Conservation (phyloP, 2,797 vertebrate genomes). For the Tokudaia muenninki region DNA sequence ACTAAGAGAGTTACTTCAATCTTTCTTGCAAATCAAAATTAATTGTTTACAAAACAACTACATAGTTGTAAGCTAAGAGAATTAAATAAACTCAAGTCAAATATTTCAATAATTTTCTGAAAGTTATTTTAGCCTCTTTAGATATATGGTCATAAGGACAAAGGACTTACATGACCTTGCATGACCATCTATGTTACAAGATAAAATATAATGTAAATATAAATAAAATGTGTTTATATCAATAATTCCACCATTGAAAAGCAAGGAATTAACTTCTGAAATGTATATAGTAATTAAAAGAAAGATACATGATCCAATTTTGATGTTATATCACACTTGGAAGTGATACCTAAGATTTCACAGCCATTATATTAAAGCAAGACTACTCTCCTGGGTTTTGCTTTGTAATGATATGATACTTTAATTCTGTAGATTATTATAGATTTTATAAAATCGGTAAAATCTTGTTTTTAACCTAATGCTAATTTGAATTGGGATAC, state of each 20-base stretch:
- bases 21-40: slow-evolving; percentile 54
- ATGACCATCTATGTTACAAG: background rate
- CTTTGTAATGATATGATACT: background rate
- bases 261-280: background rate
- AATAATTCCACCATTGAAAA: slow-evolving; percentile 28
- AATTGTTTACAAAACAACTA: background rate
- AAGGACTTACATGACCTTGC: background rate
- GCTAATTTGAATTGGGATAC: background rate
- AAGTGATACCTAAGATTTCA: background rate
- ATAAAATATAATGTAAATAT: slow-evolving; percentile 6
- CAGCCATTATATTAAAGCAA: slow-evolving; percentile 46
- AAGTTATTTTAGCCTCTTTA: background rate
- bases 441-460: slow-evolving; percentile 62
- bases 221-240: slow-evolving; percentile 42
- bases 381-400: slow-evolving; percentile 57
- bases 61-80: background rate
- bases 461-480: slow-evolving; percentile 42
- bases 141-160: background rate
- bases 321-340: background rate
- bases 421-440: background rate
- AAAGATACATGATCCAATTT: slow-evolving; percentile 33
- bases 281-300: slow-evolving; percentile 20
- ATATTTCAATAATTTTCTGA: background rate
- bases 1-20: slow-evolving; percentile 20
- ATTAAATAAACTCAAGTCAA: slow-evolving; percentile 53